Percentiles rank a stretch among this genome's conserved stretches.
Evolutionary conservation across 2,113 vertebrate genomes (phyloP).

Genomic region (Entelurus aequoreus): DNA sequence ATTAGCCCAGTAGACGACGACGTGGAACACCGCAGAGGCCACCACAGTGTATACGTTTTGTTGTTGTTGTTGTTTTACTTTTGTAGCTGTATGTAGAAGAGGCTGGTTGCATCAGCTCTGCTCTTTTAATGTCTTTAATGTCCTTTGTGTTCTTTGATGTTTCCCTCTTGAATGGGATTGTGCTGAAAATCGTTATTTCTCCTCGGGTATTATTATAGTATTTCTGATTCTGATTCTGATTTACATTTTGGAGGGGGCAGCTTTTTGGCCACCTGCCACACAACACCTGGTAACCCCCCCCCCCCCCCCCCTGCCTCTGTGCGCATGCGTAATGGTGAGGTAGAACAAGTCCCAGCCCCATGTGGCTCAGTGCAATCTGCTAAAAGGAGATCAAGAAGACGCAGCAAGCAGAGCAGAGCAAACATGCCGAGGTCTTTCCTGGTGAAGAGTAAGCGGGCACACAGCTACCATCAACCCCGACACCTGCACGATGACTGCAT

Average conservation of each 20-base stretch:
- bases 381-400: constrained; percentile 57
- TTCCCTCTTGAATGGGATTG: no score
- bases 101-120: no score
- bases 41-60: no score
- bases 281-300: constrained; percentile 77
- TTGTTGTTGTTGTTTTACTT: no score
- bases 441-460: constrained; percentile 95
- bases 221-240: neutral
- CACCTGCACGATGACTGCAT: constrained; percentile 77
- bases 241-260: neutral
- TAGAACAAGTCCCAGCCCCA: constrained; percentile 46
- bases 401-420: neutral
- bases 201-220: no score
- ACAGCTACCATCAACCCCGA: constrained; percentile 95
- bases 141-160: no score
- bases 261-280: constrained; percentile 70
- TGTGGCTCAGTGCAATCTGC: constrained; percentile 45
- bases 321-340: constrained; percentile 64
- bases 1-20: no score
- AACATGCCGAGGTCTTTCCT: constrained; percentile 94
- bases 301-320: constrained; percentile 13
- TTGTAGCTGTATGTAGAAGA: no score
- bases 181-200: no score
- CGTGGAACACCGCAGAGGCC: no score
- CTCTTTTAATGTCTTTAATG: no score